Evolutionary conservation across 2,797 vertebrate species (phyloP), one percentile per base, ranked within the genome.

Genomic region (Hozukius guyotensis): DNA sequence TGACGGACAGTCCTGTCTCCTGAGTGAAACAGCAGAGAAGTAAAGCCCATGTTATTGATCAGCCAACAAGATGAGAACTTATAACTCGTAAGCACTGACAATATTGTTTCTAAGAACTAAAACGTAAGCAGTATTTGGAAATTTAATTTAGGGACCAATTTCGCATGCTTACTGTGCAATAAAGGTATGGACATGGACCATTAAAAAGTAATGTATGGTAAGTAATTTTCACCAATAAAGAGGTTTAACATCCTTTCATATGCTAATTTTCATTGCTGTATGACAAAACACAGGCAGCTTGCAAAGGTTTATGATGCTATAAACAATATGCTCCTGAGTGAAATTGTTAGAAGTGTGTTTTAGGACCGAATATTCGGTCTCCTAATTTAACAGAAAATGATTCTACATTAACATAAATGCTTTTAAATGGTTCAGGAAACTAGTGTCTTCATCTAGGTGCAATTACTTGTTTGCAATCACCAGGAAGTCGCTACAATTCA

Each of bases 11-110:
- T 1, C 22, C 11, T 11, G 25, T 42, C 29, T 55, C 53, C 32
- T 13, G 61, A 49, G 80, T 12, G 12, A 32, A 34, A 7, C 25
- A 69, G 59, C 13, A 36, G 12, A 49, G 57, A 63, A 59, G 27
- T 75, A 49, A 69, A 72, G 65, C 36, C 55, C 10, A 27, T 4
- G 8, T n/a, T 72, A 86, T 82, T 6, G 60, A 88, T 79, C 79
- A 9, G 66, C 14, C 29, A 24, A 32, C 80, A 14, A 8, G 6
- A 64, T 9, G 18, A 72, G 46, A 62, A 16, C 60, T 46, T 57
- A 60, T 32, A 72, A 25, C 60, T 64, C 22, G 16, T 25, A 18
- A 36, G 18, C 31, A n/a, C 38, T 22, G 24, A 52, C 18, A 1
- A 22, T n/a, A 52, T 8, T 27, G 73, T 53, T 27, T 36, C 36